Evolutionary conservation across 2,888 invertebrate species (phyloP), one percentile per base, ranked within the genome.

Genomic region (Lycaena phlaeas): DNA sequence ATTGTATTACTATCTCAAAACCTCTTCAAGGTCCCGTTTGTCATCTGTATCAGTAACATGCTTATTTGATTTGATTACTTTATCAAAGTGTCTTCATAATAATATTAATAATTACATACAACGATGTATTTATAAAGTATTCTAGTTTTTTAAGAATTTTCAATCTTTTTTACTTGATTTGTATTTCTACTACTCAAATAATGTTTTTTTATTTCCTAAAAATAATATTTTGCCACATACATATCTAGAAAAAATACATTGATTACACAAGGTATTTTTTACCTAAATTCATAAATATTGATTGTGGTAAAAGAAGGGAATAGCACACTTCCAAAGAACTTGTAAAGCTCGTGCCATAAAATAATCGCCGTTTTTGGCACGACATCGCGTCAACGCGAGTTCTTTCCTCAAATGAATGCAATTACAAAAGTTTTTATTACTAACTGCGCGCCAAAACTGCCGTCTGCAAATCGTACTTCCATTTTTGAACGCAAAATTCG

Each of bases 361-460:
- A 77, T 78, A 73, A 79, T 73, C 62, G 67, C 61, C 68, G 64
- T 60, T 78, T 81, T 79, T 79, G 81, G 82, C 81, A 79, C 81
- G 78, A 71, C 72, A 73, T 55, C 68, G 65, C 72, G 73, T 78
- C 81, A 81, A 68, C 72, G 74, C 63, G 51, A 64, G 63, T 64
- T 77, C 59, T 70, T 75, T 68, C 68, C 61, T 67, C 72, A 75
- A 82, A 82, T 79, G 77, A 76, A 75, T 65, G 69, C 74, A 81
- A 82, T 84, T 81, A 81, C 69, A 68, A 78, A 82, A 84, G 81
- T 82, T 82, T 82, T 82, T 79, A 84, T 79, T 74, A 68, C 76
- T 64, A 68, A 73, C 60, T 69, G 68, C 59, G 68, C 65, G 79
- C 79, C 81, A 79, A 76, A 77, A 72, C 63, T 67, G 68, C 60